Conservation (phyloP, 1,140 invertebrate genomes). For the Drosophila takahashii region DNA sequence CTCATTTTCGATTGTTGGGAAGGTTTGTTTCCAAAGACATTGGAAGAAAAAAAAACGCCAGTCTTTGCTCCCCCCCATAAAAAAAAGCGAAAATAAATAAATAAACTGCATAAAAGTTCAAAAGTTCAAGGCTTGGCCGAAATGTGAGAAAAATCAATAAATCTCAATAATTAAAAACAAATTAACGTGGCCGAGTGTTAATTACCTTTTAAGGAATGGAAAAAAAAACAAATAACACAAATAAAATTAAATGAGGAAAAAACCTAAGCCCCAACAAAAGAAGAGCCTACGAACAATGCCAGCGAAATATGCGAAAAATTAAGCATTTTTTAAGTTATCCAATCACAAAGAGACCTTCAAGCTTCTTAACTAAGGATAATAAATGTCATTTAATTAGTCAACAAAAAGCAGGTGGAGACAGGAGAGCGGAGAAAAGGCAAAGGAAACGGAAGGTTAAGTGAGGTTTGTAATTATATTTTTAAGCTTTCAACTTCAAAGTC, state of each 20-base stretch:
- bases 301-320: constrained; percentile 1
- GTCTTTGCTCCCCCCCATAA: constrained; percentile 11
- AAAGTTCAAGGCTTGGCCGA: constrained; percentile 50
- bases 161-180: constrained; percentile 70
- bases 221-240: constrained; percentile 5
- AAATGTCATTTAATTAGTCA: constrained; percentile 49
- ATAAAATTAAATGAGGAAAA: constrained; percentile 22
- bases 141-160: constrained; percentile 67
- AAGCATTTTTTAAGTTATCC: constrained; percentile 6
- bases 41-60: neutral
- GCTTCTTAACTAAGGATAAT: constrained; percentile 47
- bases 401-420: constrained; percentile 20
- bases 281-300: neutral
- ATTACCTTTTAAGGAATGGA: constrained; percentile 52
- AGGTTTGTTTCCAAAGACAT: constrained; percentile 8
- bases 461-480: constrained; percentile 15
- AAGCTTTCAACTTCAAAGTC: neutral
- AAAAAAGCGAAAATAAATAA: neutral
- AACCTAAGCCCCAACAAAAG: constrained; percentile 14
- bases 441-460: constrained; percentile 37
- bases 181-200: constrained; percentile 53
- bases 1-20: neutral
- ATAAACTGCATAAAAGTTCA: constrained; percentile 21
- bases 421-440: neutral
- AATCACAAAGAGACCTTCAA: constrained; percentile 38